A percentile compares a stretch with the other conserved stretches of the same genome.
Conservation (phyloP, 2,113 vertebrate genomes). For the Silurus asotus region DNA sequence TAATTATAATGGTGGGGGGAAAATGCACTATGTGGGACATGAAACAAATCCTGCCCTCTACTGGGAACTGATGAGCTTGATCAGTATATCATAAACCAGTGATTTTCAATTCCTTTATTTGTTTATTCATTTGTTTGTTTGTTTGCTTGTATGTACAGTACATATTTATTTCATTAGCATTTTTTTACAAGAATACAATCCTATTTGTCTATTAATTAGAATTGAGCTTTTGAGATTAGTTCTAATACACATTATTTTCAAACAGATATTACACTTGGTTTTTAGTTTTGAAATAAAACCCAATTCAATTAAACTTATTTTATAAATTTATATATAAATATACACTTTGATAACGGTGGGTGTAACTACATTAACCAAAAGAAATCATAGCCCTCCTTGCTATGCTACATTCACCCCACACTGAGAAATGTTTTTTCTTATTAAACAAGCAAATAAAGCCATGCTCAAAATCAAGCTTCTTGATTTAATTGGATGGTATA, state of each 20-base stretch:
- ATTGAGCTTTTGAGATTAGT: neutral
- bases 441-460: neutral
- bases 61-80: neutral
- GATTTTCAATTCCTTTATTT: neutral
- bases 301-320: neutral
- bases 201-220: neutral
- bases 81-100: neutral
- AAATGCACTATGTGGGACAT: neutral
- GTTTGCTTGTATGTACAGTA: no score
- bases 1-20: neutral
- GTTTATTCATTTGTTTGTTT: no score
- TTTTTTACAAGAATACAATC: neutral
- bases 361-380: neutral
- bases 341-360: neutral
- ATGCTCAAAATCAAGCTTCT: neutral
- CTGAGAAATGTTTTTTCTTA: neutral
- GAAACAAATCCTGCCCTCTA: conserved; percentile 35
- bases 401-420: neutral
- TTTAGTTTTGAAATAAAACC: neutral
- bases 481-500: neutral
- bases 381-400: neutral
- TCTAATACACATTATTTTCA: neutral
- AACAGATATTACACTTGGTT: neutral
- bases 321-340: neutral
- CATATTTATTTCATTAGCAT: neutral